Evolutionary conservation across 2,888 invertebrate genomes (phyloP).

Genomic region (Pseudanteris insignis): DNA sequence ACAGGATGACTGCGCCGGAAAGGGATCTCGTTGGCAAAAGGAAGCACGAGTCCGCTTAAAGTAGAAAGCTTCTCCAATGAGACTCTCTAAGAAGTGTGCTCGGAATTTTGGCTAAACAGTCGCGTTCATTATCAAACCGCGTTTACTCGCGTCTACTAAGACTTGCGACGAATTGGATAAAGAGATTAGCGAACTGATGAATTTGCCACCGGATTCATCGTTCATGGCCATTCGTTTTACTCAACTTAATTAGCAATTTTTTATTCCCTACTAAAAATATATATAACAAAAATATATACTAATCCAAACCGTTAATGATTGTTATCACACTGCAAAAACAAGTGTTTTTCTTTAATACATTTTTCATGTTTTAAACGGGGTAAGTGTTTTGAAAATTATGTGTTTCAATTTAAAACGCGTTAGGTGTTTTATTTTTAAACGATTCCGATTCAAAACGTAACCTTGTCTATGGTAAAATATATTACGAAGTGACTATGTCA

Average conservation of each 20-base stretch:
- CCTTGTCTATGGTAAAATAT: no score
- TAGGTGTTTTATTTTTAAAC: no score
- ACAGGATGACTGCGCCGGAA: slow-evolving; percentile 40
- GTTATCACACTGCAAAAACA: not conserved
- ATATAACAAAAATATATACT: no score
- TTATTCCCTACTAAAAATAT: no score
- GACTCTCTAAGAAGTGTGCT: slow-evolving; percentile 46
- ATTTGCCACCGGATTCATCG: slow-evolving; percentile 15
- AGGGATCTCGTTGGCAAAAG: slow-evolving; percentile 33
- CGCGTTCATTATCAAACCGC: slow-evolving; percentile 55
- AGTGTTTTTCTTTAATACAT: no score
- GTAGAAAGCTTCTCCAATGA: slow-evolving; percentile 42
- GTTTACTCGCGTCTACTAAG: slow-evolving; percentile 40
- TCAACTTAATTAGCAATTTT: no score
- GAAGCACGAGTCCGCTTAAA: slow-evolving; percentile 36
- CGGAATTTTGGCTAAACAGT: slow-evolving; percentile 56
- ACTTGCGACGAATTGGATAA: slow-evolving; percentile 42
- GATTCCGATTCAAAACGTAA: no score
- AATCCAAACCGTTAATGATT: not conserved
- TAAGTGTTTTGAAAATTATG: no score
- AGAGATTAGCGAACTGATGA: slow-evolving; percentile 26
- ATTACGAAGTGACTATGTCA: no score
- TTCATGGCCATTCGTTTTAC: not conserved
- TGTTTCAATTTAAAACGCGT: no score
- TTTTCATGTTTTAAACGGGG: no score